phyloP scores from a whole-genome alignment of 1,140 invertebrate genomes.

The Psilanteris sp. region DNA sequence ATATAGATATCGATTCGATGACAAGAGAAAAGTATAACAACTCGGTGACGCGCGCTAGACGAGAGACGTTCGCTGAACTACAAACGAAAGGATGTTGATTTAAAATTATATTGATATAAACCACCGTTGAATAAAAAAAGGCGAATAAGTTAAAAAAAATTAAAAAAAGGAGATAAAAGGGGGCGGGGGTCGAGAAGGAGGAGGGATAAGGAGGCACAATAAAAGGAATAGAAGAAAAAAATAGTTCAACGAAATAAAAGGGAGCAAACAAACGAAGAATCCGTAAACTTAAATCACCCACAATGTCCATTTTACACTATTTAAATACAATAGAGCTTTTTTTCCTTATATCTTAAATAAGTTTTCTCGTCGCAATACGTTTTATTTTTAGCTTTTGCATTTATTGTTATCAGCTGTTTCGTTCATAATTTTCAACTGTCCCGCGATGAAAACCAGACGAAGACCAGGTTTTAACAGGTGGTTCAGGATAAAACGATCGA shows the following conservation, averaged over 20 bases:
- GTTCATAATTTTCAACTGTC: constrained; percentile 65
- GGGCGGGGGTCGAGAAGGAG: background rate
- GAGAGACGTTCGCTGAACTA: constrained; percentile 80
- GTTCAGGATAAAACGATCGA: constrained; percentile 71
- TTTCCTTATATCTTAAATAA: constrained; percentile 80
- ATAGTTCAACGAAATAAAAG: constrained; percentile 36
- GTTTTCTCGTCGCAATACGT: constrained; percentile 68
- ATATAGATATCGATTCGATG: constrained; percentile 67
- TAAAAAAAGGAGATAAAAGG: too few relatives aligned
- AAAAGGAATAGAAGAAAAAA: constrained; percentile 3
- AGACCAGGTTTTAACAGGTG: constrained; percentile 75
- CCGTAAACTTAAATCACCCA: constrained; percentile 70
- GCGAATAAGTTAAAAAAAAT: constrained; percentile 67
- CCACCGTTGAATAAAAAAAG: constrained; percentile 22
- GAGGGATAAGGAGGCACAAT: background rate
- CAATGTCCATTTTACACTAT: constrained; percentile 80
- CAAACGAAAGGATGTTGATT: constrained; percentile 77
- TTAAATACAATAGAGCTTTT: constrained; percentile 80
- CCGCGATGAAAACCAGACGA: constrained; percentile 77
- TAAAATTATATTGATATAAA: constrained; percentile 60
- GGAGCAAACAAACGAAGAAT: constrained; percentile 32
- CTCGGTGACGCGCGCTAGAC: constrained; percentile 79
- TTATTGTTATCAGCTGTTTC: constrained; percentile 33
- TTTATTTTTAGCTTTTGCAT: constrained; percentile 53
- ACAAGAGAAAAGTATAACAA: constrained; percentile 67